A percentile compares a stretch with the other conserved stretches of the same genome.
Evolutionary conservation across 2,113 vertebrate genomes (phyloP).

Genomic region (Heloderma charlesbogerti): DNA sequence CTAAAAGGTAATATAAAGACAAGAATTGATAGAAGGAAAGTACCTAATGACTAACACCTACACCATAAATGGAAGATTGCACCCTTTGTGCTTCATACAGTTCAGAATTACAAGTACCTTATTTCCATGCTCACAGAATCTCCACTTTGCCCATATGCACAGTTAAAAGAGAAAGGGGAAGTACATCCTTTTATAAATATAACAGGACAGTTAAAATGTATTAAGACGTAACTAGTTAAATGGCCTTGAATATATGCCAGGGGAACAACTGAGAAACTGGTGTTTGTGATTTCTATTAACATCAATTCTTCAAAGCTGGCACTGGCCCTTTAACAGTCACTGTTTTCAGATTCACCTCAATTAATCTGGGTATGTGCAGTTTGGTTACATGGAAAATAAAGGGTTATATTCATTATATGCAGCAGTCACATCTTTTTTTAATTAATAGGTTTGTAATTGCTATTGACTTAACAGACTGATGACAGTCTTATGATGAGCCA

Average conservation of each 20-base stretch:
- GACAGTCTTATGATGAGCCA: conserved; percentile 73
- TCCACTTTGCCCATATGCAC: background rate
- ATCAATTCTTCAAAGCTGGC: background rate
- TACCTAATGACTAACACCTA: background rate
- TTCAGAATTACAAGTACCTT: background rate
- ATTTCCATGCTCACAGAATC: background rate
- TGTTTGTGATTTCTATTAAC: background rate
- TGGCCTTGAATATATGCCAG: background rate
- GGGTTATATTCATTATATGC: conserved; percentile 64
- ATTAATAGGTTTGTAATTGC: conserved; percentile 82
- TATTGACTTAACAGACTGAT: conserved; percentile 75
- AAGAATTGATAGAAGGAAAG: conserved; percentile 5
- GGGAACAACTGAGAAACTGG: background rate
- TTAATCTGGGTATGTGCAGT: background rate
- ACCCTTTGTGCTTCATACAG: background rate
- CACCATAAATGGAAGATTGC: no score
- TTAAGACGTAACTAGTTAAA: background rate
- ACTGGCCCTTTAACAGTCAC: background rate
- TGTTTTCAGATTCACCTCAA: background rate
- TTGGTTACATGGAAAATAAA: conserved; percentile 46
- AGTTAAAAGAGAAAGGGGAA: background rate
- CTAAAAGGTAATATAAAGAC: background rate
- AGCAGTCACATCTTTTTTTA: conserved; percentile 76
- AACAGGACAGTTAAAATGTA: background rate
- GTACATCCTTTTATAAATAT: background rate